Evolutionary conservation across 2,797 vertebrate genomes (phyloP).

Genomic region (Saxicola maurus): DNA sequence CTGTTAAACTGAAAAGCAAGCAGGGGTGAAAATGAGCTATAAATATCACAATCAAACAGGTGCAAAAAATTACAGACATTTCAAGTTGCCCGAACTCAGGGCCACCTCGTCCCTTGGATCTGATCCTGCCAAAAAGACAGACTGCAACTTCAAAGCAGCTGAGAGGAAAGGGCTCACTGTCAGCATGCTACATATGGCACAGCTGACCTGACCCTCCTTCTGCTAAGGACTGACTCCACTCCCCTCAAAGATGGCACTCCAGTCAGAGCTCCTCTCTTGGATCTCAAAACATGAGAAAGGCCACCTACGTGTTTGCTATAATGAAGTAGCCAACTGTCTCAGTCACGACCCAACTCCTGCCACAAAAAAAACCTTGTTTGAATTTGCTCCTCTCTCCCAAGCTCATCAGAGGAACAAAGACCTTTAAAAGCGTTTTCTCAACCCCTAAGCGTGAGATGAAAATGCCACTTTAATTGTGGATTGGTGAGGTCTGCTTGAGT

Average conservation of each 20-base stretch:
- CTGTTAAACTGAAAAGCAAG: not conserved
- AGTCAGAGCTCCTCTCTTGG: constrained; percentile 1
- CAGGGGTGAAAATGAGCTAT: not conserved
- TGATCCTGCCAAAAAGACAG: not conserved
- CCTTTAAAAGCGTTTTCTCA: constrained; percentile 9
- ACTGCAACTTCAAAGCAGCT: not conserved
- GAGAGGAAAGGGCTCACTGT: not conserved
- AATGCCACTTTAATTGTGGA: constrained; percentile 7
- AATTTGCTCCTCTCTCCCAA: not conserved
- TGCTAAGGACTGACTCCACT: not conserved
- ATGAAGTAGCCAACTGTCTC: constrained; percentile 13
- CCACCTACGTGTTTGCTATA: constrained; percentile 27
- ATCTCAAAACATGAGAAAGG: constrained; percentile 7
- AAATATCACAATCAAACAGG: not conserved
- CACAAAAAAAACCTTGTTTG: not conserved
- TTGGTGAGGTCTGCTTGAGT: not conserved
- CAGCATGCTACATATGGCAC: not conserved
- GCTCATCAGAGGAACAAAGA: not conserved
- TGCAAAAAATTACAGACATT: not conserved
- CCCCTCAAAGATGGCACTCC: not conserved
- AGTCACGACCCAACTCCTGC: not conserved
- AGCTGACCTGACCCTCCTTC: not conserved
- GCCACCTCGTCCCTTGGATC: not conserved
- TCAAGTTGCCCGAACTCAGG: not conserved
- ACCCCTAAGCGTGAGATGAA: not conserved